Evolutionary conservation across 2,888 invertebrate species (phyloP), one percentile per base, ranked within the genome.

Genomic region (Mayetiola destructor): DNA sequence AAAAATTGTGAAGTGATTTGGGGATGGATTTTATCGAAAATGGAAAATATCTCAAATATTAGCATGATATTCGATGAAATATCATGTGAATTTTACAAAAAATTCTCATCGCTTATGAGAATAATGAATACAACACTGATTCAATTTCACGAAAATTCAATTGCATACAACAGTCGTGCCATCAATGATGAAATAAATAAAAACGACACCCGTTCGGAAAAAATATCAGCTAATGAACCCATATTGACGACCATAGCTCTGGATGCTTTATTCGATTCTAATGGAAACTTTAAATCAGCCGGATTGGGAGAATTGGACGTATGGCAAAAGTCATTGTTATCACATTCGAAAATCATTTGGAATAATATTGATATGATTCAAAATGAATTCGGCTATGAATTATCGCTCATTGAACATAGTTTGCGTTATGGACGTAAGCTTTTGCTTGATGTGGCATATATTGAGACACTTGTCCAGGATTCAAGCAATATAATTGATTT

Each of bases 361-460:
- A 65, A 80, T 40, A 78, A 79, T 61, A 73, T 77, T 14, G 78
- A 77, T 59, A 65, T 78, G 8, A 67, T 77, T 40, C 68, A 74
- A 59, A 68, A 63, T 60, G 10, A 61, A 65, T 57, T 54, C 30
- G 16, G 30, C 14, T 37, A 35, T 48, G 58, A 53, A n/a, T 8
- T 10, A 3, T 18, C 53, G 30, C 29, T 30, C n/a, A 18, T 32
- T 16, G 12, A 32, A 18, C 10, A 18, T n/a, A 53, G 32, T 53
- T 10, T 16, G 30, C 29, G n/a, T 8, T 53, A 32, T 53, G 53
- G 53, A 16, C 32, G 12, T 3, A 30, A 18, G 18, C 10, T 53
- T 18, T 32, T 18, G 30, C 20, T n/a, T 1, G 57, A 20, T 30
- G 39, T 10, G 56, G 61, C 2, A 57, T 61, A 35, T 32, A 66